Evolutionary conservation across 1,140 invertebrate species (phyloP), one percentile per base, ranked within the genome.

Genomic region (Sinella curviseta): DNA sequence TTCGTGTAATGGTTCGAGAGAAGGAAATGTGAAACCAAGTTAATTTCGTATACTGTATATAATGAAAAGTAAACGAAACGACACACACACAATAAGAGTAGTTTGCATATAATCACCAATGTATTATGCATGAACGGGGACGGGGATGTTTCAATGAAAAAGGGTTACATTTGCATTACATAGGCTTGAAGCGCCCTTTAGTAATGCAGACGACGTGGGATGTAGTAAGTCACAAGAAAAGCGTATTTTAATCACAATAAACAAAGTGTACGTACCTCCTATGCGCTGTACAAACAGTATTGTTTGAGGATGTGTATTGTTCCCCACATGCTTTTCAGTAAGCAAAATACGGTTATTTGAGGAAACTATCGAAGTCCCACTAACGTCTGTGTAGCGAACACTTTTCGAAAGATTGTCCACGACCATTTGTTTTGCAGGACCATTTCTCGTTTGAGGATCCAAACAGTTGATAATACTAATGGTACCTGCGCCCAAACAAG

Each of bases 401-500:
- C 26, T 12, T 31, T 70, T 70, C 2, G 65, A 31, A 2, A 70
- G n/a, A 12, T 24, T 70, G 24, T 70, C 65, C 28, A 70, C 26
- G 24, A 70, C 65, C 14, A 70, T 4, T n/a, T 70, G 65, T 31
- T 30, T 30, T 4, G 30, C 31, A 17, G 65, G 65, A 33, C 2
- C 8, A n/a, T n/a, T n/a, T 70, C 31, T 30, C 8, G 65, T 70
- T 3, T 31, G 2, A 17, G 65, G 65, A 70, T 70, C 65, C 26
- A 31, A 70, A n/a, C 65, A 70, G 31, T 33, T 70, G 30, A 70
- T n/a, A 70, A 70, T 33, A n/a, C 65, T 70, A 31, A 14, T 31
- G n/a, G 26, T 70, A 70, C 65, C 65, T 70, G n/a, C 8, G 2
- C 4, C 8, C 12, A 70, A n/a, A n/a, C n/a, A n/a, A n/a, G n/a